Evolutionary conservation across 2,113 vertebrate genomes (phyloP).

Genomic region (Grallaria varia): DNA sequence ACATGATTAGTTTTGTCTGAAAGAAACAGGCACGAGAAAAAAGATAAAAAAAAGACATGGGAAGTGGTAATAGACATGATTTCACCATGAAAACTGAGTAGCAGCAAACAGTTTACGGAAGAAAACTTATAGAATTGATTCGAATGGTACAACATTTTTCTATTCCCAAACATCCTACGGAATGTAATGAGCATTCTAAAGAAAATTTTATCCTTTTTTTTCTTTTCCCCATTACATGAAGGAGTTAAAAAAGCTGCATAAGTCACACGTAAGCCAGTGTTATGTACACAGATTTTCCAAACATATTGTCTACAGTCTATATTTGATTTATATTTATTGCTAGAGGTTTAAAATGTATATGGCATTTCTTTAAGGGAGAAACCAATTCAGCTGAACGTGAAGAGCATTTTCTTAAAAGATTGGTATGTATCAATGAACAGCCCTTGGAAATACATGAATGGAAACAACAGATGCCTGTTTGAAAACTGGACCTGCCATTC

Average conservation of each 20-base stretch:
- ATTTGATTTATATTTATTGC: not conserved
- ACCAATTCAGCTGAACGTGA: not conserved
- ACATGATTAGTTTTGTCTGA: not conserved
- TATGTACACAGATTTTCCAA: not conserved
- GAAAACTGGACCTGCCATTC: not conserved
- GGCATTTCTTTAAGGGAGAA: not conserved
- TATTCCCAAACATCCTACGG: not conserved
- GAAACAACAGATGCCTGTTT: not conserved
- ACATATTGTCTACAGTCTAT: not conserved
- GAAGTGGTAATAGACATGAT: not conserved
- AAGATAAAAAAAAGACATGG: not conserved
- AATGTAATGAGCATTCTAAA: not conserved
- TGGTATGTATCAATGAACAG: not conserved
- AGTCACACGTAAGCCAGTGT: not conserved
- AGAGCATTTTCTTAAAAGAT: not conserved
- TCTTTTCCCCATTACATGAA: not conserved
- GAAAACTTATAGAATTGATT: not conserved
- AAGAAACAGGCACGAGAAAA: not conserved
- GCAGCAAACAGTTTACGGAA: not conserved
- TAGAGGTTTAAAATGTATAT: not conserved
- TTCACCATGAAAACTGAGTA: not conserved
- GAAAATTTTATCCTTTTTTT: not conserved
- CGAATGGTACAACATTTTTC: not conserved
- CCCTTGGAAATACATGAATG: not conserved
- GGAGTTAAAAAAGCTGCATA: not conserved